phyloP scores from a whole-genome alignment of 2,888 invertebrate genomes.

The Tenthredo distinguenda region DNA sequence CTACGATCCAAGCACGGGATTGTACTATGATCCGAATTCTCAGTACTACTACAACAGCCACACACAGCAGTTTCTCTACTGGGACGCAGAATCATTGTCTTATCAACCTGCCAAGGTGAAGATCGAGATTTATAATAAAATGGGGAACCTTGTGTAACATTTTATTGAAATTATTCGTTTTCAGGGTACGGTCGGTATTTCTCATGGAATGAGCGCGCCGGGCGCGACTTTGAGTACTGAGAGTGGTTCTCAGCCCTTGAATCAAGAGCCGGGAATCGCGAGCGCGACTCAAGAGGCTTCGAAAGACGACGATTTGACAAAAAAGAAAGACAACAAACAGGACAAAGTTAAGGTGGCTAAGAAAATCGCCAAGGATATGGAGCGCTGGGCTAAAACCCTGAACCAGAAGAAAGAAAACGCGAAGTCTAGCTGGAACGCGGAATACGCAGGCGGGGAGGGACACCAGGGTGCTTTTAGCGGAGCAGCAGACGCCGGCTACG shows the following conservation, averaged over 20 bases:
- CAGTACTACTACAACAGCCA: constrained; percentile 98
- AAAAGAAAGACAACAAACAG: constrained; percentile 87
- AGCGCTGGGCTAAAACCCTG: constrained; percentile 97
- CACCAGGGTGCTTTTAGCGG: constrained; percentile 82
- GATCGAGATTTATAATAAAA: neutral
- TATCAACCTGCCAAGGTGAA: constrained; percentile 71
- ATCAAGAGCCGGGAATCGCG: constrained; percentile 55
- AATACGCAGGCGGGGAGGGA: constrained; percentile 70
- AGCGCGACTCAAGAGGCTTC: constrained; percentile 73
- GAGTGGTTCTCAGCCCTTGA: constrained; percentile 69
- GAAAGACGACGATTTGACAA: constrained; percentile 82
- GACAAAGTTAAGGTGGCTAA: constrained; percentile 98
- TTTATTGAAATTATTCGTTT: constrained; percentile 61
- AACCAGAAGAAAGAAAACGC: constrained; percentile 95
- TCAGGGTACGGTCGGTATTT: constrained; percentile 17
- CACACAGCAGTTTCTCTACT: constrained; percentile 95
- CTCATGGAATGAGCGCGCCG: constrained; percentile 10
- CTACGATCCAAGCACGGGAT: constrained; percentile 94
- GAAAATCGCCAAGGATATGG: constrained; percentile 97
- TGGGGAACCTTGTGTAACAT: neutral
- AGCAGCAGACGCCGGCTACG: constrained; percentile 95
- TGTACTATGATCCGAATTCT: constrained; percentile 97
- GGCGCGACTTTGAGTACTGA: constrained; percentile 67
- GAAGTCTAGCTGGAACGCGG: constrained; percentile 74
- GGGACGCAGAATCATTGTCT: constrained; percentile 86